Percentiles rank a stretch among this genome's conserved stretches.
These are phyloP conservation scores for Dysidea cf. avara DNA, from an alignment of 37 sponge, comb jelly and placozoan genomes.

Conservation along the genomic window DNA sequence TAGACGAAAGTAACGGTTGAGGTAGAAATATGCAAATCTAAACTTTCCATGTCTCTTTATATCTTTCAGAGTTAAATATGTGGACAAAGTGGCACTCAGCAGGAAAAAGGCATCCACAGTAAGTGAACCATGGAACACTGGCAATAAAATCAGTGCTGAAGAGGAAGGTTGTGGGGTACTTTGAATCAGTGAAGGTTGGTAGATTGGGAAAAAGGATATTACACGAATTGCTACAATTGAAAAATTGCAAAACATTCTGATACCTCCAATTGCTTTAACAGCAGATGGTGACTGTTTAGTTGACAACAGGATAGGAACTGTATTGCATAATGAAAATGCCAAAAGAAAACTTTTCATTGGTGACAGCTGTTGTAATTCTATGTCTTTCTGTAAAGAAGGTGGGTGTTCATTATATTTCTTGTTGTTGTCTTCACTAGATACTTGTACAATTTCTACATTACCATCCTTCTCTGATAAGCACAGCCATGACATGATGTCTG, in stretches of 20 bases:
- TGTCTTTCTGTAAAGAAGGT: too few relatives aligned
- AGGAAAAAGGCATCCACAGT: constrained; percentile 83
- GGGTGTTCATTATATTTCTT: too few relatives aligned
- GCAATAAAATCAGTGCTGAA: not conserved
- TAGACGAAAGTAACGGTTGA: constrained; percentile 78
- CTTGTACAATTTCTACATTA: too few relatives aligned
- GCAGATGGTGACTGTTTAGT: constrained; percentile 60
- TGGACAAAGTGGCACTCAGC: constrained; percentile 67
- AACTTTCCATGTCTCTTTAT: constrained; percentile 61
- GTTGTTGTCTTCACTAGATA: too few relatives aligned
- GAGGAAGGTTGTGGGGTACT: too few relatives aligned
- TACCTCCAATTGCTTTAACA: constrained; percentile 67
- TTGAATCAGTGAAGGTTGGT: too few relatives aligned
- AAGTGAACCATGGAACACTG: constrained; percentile 48
- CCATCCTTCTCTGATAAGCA: too few relatives aligned
- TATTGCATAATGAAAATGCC: constrained; percentile 73
- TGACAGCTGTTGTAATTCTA: too few relatives aligned
- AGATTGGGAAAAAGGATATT: constrained; percentile 35
- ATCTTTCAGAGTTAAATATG: constrained; percentile 65
- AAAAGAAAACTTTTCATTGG: too few relatives aligned
- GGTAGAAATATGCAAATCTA: constrained; percentile 59
- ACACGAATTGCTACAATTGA: too few relatives aligned
- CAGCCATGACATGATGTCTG: too few relatives aligned
- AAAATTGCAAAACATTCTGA: constrained; percentile 90
- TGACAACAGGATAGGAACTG: constrained; percentile 39